Evolutionary conservation across 2,797 vertebrate species (phyloP).

Genomic region (Pseudomugil tenellus): DNA sequence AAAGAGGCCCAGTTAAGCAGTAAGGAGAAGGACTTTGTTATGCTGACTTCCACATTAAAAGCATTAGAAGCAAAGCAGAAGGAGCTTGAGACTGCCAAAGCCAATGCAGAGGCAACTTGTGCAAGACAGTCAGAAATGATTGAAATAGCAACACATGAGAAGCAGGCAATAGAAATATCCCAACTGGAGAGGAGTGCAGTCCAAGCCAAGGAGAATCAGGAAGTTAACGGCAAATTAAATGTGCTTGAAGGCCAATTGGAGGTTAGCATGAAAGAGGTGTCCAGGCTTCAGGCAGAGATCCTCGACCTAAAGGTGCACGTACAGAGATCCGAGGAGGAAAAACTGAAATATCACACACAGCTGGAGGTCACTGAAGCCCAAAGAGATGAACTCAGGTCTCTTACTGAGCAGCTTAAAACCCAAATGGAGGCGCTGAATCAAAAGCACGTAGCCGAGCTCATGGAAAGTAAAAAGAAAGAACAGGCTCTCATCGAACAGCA

Average conservation of each 20-base stretch:
- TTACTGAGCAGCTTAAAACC: conserved; percentile 87
- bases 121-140: conserved; percentile 78
- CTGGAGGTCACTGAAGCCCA: conserved; percentile 78
- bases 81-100: conserved; percentile 77
- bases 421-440: conserved; percentile 86
- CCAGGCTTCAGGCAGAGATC: conserved; percentile 83
- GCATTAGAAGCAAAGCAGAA: conserved; percentile 73
- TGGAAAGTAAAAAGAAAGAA: conserved; percentile 83
- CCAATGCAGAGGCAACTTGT: conserved; percentile 76
- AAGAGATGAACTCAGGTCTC: conserved; percentile 82
- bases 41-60: conserved; percentile 78
- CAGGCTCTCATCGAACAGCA: conserved; percentile 70
- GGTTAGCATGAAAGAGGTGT: conserved; percentile 82
- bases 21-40: conserved; percentile 75
- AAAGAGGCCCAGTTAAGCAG: conserved; percentile 76
- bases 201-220: conserved; percentile 72
- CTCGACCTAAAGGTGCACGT: conserved; percentile 81
- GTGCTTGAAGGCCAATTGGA: conserved; percentile 85
- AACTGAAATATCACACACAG: conserved; percentile 79
- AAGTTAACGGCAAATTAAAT: conserved; percentile 72
- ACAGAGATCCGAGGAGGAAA: conserved; percentile 79
- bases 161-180: conserved; percentile 72
- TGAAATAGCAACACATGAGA: conserved; percentile 80
- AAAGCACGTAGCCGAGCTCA: conserved; percentile 84
- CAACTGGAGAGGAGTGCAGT: conserved; percentile 69